Percentiles rank a stretch among this genome's conserved stretches.
phyloP scores from a whole-genome alignment of 2,888 invertebrate genomes.

The Pogonocherus hispidulus region DNA sequence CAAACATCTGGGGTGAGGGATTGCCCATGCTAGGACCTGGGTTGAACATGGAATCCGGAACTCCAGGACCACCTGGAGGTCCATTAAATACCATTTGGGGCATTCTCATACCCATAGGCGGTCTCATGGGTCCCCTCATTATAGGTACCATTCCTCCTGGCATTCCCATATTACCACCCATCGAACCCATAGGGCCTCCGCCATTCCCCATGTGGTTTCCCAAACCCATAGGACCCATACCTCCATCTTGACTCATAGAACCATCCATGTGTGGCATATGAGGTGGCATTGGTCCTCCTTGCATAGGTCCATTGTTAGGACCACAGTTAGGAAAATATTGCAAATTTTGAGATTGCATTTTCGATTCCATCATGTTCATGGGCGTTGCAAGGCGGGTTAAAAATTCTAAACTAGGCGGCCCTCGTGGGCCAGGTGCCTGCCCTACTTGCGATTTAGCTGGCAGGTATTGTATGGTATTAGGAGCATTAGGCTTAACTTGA shows the following conservation, averaged over 20 bases:
- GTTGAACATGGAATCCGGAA: constrained; percentile 62
- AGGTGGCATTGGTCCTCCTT: constrained; percentile 65
- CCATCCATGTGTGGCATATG: constrained; percentile 70
- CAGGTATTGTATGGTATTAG: constrained; percentile 98
- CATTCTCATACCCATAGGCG: constrained; percentile 67
- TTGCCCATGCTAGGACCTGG: constrained; percentile 66
- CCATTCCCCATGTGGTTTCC: constrained; percentile 66
- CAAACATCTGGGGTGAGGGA: constrained; percentile 74
- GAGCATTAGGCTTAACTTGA: constrained; percentile 95
- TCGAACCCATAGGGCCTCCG: constrained; percentile 60
- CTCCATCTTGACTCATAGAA: constrained; percentile 64
- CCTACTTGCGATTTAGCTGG: constrained; percentile 93
- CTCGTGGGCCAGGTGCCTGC: constrained; percentile 82
- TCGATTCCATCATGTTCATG: constrained; percentile 78
- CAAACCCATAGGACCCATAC: constrained; percentile 70
- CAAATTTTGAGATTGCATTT: constrained; percentile 78
- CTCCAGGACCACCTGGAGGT: constrained; percentile 61
- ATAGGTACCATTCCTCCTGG: constrained; percentile 67
- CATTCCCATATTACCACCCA: constrained; percentile 68
- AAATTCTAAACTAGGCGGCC: constrained; percentile 91
- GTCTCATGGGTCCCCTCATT: constrained; percentile 67
- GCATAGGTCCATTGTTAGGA: constrained; percentile 70
- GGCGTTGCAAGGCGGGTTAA: constrained; percentile 91
- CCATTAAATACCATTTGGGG: constrained; percentile 65
- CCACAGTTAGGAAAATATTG: constrained; percentile 81